Percentiles rank a stretch among this genome's conserved stretches.
Conservation (phyloP, 2,888 invertebrate genomes). For the Villa cingulata region DNA sequence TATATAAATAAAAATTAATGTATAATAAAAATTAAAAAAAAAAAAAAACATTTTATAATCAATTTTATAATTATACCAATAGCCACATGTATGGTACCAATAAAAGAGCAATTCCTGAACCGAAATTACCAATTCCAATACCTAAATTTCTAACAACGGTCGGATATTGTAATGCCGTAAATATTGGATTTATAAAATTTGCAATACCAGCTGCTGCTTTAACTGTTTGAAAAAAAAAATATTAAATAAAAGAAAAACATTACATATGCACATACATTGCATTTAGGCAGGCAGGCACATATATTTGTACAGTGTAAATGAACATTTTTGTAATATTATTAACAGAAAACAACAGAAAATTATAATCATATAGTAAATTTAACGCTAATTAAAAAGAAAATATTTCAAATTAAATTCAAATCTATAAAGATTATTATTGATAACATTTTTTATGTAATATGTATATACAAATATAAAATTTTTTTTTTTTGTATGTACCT, state of each 20-base stretch:
- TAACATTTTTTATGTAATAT: too few species aligned
- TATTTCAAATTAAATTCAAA: too few species aligned
- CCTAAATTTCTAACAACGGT: slow-evolving; percentile 56
- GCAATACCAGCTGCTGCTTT: slow-evolving; percentile 65
- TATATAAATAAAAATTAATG: background rate
- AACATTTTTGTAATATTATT: too few species aligned
- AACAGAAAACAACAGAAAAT: too few species aligned
- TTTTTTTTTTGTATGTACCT: too few species aligned
- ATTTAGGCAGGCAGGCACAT: too few species aligned
- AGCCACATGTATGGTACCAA: slow-evolving; percentile 66
- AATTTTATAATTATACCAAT: slow-evolving; percentile 43
- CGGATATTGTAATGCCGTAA: slow-evolving; percentile 57
- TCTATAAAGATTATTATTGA: too few species aligned
- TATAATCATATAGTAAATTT: too few species aligned
- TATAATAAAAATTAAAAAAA: background rate
- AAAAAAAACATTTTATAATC: background rate
- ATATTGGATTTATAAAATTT: slow-evolving; percentile 64
- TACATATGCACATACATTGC: too few species aligned
- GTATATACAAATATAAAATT: too few species aligned
- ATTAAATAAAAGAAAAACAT: background rate
- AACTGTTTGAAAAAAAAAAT: slow-evolving; percentile 25
- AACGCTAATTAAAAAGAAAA: too few species aligned
- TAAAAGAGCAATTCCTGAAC: slow-evolving; percentile 63
- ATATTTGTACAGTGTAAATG: too few species aligned
- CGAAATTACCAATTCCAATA: slow-evolving; percentile 59